Percentiles rank a stretch among this genome's conserved stretches.
These are phyloP conservation scores for Brachylomia viminalis DNA, from an alignment of 2,888 invertebrate genomes.

Conservation along the genomic window DNA sequence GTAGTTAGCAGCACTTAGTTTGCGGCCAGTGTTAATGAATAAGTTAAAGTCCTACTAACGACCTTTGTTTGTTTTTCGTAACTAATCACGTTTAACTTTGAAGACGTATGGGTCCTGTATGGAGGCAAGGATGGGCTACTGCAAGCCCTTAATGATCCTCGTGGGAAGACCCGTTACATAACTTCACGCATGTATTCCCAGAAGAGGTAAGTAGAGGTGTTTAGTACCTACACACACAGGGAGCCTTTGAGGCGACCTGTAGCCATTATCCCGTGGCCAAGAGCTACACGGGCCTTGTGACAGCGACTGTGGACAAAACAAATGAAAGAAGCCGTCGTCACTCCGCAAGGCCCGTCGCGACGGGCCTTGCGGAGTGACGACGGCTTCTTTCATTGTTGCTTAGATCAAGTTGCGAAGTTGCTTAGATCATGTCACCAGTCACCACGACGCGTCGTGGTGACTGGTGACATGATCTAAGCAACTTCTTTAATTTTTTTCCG, in stretches of 20 bases:
- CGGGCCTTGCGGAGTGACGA: no score
- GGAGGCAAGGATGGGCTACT: background rate
- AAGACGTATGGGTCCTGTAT: conserved; percentile 4
- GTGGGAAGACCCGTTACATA: conserved; percentile 8
- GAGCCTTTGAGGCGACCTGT: no score
- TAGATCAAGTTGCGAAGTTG: no score
- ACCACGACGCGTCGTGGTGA: background rate
- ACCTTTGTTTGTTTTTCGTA: conserved; percentile 11
- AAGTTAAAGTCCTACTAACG: conserved; percentile 36
- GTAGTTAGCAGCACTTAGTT: conserved; percentile 43
- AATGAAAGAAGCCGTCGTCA: background rate
- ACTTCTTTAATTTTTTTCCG: background rate
- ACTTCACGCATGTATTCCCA: background rate
- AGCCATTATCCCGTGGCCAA: background rate
- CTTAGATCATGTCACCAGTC: no score
- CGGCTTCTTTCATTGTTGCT: no score
- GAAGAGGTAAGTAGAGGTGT: background rate
- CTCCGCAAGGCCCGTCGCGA: no score
- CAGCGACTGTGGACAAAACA: background rate
- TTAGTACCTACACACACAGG: background rate
- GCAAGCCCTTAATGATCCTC: background rate
- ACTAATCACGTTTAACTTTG: conserved; percentile 28
- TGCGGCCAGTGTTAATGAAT: conserved; percentile 42
- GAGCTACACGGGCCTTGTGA: background rate
- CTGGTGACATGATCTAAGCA: background rate